Percentiles rank a stretch among this genome's conserved stretches.
phyloP scores from a whole-genome alignment of 2,888 invertebrate species.

The Orthosia gothica region DNA sequence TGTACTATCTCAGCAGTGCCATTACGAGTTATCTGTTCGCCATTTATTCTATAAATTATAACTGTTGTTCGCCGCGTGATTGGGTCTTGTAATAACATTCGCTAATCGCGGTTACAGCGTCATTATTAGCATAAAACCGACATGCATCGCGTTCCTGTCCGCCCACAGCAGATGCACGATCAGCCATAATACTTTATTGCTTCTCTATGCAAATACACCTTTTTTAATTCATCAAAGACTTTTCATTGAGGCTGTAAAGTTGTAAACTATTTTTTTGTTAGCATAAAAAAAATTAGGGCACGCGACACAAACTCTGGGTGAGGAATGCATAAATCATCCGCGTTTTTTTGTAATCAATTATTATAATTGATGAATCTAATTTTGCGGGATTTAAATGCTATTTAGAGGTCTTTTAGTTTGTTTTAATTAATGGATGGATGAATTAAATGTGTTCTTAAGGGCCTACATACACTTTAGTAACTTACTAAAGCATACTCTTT shows the following conservation, averaged over 20 bases:
- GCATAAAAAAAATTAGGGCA: slow-evolving; percentile 83
- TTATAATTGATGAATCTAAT: slow-evolving; percentile 57
- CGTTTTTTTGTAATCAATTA: slow-evolving; percentile 65
- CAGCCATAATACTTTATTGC: slow-evolving; percentile 74
- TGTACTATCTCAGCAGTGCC: slow-evolving; percentile 32
- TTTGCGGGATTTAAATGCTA: slow-evolving; percentile 59
- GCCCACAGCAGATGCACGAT: slow-evolving; percentile 86
- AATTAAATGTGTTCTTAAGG: slow-evolving; percentile 31
- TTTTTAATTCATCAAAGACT: slow-evolving; percentile 76
- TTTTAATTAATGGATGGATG: slow-evolving; percentile 54
- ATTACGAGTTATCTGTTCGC: slow-evolving; percentile 44
- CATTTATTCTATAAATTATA: slow-evolving; percentile 60
- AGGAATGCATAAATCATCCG: slow-evolving; percentile 68
- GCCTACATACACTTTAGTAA: too few relatives aligned
- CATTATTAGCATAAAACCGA: slow-evolving; percentile 85
- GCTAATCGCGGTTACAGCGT: slow-evolving; percentile 75
- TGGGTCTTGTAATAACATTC: slow-evolving; percentile 72
- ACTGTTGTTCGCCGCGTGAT: slow-evolving; percentile 47
- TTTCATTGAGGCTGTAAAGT: slow-evolving; percentile 73
- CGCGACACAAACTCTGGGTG: slow-evolving; percentile 78
- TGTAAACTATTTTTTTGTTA: slow-evolving; percentile 80
- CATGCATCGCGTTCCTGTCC: slow-evolving; percentile 79
- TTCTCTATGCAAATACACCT: slow-evolving; percentile 84
- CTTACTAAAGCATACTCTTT: too few relatives aligned
- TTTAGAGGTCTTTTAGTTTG: slow-evolving; percentile 49